These are phyloP conservation scores for Globia sparganii DNA, from an alignment of 2,888 invertebrate genomes.

Conservation along the genomic window DNA sequence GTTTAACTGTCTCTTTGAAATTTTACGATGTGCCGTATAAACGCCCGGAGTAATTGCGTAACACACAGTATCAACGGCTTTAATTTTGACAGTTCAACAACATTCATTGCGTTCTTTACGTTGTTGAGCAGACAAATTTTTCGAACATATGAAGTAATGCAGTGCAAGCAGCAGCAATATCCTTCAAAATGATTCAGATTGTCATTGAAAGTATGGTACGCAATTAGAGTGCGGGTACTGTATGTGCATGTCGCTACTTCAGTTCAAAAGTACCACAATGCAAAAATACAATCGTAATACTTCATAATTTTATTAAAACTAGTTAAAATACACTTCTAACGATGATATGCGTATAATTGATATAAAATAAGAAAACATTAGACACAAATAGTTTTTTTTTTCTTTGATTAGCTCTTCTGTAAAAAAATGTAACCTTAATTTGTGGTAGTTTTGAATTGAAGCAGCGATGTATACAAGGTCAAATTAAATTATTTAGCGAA, in stretches of 20 bases:
- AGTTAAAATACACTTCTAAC: too few relatives aligned
- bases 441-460: too few relatives aligned
- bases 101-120: neutral
- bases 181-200: neutral
- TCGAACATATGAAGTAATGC: neutral
- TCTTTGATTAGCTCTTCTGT: too few relatives aligned
- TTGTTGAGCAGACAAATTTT: neutral
- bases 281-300: too few relatives aligned
- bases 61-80: neutral
- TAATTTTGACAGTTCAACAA: neutral
- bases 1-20: neutral
- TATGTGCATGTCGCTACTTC: too few relatives aligned
- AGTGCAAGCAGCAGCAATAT: neutral
- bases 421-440: too few relatives aligned
- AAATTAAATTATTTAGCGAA: neutral
- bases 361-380: too few relatives aligned
- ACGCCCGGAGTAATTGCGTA: neutral
- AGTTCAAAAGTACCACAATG: too few relatives aligned
- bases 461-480: neutral
- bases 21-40: constrained; percentile 2
- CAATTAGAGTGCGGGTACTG: neutral
- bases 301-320: too few relatives aligned
- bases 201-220: neutral
- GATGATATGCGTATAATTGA: too few relatives aligned
- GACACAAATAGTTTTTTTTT: too few relatives aligned